phyloP scores from a whole-genome alignment of 2,797 vertebrate species.

The Artibeus jamaicensis region DNA sequence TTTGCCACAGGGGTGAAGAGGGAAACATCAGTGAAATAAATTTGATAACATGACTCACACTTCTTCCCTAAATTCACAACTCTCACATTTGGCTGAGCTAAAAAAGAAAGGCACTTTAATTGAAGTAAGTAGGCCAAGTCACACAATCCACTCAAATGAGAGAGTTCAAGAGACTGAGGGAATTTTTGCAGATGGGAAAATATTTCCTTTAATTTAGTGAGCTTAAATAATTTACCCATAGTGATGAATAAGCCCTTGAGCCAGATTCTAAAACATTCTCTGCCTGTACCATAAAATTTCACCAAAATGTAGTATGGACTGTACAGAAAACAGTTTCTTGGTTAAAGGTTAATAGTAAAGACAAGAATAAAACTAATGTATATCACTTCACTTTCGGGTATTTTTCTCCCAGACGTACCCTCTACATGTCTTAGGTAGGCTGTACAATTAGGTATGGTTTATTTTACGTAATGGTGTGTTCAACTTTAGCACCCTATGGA shows the following conservation, averaged over 20 bases:
- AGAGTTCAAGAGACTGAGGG: neutral
- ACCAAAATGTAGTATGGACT: neutral
- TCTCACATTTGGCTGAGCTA: conserved; percentile 57
- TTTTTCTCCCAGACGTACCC: neutral
- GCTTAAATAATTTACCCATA: neutral
- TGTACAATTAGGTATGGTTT: neutral
- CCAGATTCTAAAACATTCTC: neutral
- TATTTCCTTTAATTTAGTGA: neutral
- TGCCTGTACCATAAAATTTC: neutral
- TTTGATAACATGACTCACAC: conserved; percentile 56
- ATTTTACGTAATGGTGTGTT: neutral
- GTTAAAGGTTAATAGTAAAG: conserved; percentile 15
- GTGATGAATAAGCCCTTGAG: neutral
- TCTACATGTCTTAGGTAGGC: neutral
- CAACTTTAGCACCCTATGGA: neutral
- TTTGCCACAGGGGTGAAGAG: conserved; percentile 47
- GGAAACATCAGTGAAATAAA: conserved; percentile 43
- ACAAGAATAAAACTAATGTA: neutral
- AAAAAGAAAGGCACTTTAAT: conserved; percentile 29
- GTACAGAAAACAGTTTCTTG: neutral
- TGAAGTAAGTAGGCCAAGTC: conserved; percentile 30
- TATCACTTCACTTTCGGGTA: neutral
- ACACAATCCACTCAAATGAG: neutral
- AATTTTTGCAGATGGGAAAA: neutral
- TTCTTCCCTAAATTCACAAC: conserved; percentile 63